These are phyloP conservation scores for Jacana jacana DNA, from an alignment of 2,113 vertebrate genomes.

Conservation along the genomic window DNA sequence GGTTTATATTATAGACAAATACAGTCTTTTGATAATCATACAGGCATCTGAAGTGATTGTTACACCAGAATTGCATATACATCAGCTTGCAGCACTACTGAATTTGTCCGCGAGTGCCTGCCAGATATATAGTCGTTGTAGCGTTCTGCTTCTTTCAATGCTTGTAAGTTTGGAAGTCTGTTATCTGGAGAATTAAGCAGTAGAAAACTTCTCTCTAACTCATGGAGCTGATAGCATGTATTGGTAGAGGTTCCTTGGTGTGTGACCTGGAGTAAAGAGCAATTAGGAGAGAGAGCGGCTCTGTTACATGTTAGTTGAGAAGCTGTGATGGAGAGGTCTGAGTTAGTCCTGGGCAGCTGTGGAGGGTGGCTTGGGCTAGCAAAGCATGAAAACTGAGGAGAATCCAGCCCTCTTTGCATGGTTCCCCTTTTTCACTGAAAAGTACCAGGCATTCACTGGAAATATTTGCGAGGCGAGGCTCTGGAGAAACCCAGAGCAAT, in stretches of 20 bases:
- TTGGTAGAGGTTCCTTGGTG: neutral
- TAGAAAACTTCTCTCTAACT: neutral
- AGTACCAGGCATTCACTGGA: accelerated
- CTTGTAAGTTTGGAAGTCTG: neutral
- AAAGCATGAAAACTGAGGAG: neutral
- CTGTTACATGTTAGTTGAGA: neutral
- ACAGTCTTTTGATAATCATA: neutral
- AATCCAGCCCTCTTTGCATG: neutral
- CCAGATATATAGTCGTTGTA: neutral
- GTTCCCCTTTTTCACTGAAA: neutral
- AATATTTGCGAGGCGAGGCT: neutral
- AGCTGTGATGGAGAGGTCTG: neutral
- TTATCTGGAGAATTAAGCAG: neutral
- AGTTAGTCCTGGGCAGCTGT: neutral
- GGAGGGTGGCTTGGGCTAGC: neutral
- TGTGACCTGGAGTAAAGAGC: neutral
- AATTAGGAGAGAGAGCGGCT: neutral
- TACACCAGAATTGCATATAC: neutral
- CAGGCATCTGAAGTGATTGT: neutral
- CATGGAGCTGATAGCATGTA: neutral
- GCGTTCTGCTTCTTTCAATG: neutral
- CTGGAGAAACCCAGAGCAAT: neutral
- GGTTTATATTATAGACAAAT: neutral
- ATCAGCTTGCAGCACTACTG: neutral
- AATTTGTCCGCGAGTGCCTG: neutral